Evolutionary conservation across 2,113 vertebrate species (phyloP).

Genomic region (Promerops cafer): DNA sequence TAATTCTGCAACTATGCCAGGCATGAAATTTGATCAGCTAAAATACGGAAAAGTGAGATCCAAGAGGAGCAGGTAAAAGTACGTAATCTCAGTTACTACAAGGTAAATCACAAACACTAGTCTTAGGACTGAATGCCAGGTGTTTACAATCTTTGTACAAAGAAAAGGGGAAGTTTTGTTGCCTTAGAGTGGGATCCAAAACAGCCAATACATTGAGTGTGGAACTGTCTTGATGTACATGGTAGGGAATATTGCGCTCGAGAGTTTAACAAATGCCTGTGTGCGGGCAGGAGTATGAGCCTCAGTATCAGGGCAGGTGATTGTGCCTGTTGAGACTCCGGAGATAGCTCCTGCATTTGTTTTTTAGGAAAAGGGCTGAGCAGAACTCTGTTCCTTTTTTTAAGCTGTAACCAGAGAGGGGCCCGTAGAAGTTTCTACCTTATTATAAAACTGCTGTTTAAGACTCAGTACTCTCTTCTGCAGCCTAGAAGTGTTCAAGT

Average conservation of each 20-base stretch:
- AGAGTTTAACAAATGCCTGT: neutral
- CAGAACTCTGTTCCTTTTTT: neutral
- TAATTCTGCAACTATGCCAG: neutral
- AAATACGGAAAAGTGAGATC: neutral
- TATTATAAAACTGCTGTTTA: neutral
- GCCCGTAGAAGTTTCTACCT: neutral
- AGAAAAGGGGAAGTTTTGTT: neutral
- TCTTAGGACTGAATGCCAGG: neutral
- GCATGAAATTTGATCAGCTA: neutral
- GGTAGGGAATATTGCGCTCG: neutral
- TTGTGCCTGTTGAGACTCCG: neutral
- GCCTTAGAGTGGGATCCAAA: neutral
- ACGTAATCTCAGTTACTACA: neutral
- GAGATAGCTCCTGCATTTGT: neutral
- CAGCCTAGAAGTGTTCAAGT: neutral
- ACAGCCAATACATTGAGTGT: conserved; percentile 1
- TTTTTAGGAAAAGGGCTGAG: neutral
- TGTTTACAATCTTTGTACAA: neutral
- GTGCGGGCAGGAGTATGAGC: neutral
- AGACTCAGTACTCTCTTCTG: neutral
- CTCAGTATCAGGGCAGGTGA: neutral
- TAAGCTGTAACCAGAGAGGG: neutral
- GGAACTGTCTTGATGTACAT: neutral
- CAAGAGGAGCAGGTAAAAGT: neutral
- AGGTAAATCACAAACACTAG: neutral